phyloP scores from a whole-genome alignment of 1,140 invertebrate species.

The Brachionus paranguensis region DNA sequence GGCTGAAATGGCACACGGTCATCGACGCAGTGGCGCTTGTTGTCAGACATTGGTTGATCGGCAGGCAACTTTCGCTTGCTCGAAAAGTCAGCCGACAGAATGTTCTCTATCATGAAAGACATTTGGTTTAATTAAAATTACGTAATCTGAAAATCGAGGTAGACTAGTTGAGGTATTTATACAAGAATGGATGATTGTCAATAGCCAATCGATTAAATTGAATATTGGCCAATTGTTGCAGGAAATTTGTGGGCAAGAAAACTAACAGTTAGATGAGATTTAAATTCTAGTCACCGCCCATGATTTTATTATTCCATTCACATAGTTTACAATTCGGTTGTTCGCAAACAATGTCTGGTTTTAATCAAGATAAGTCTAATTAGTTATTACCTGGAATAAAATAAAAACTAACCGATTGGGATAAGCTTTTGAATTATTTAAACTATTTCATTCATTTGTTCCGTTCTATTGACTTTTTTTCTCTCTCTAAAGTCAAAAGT shows the following conservation, averaged over 20 bases:
- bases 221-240: neutral
- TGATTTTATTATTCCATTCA: neutral
- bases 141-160: neutral
- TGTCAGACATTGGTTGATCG: neutral
- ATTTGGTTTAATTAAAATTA: constrained; percentile 12
- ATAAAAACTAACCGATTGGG: neutral
- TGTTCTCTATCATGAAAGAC: constrained; percentile 25
- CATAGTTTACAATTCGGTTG: constrained; percentile 31
- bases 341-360: constrained; percentile 7
- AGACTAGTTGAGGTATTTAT: neutral
- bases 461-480: constrained; percentile 20
- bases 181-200: neutral
- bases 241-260: neutral
- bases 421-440: constrained; percentile 19
- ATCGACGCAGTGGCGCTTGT: neutral
- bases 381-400: constrained; percentile 2
- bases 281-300: neutral
- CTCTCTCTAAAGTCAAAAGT: neutral
- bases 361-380: constrained; percentile 32
- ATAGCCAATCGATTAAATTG: neutral
- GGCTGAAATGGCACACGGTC: neutral
- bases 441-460: constrained; percentile 15
- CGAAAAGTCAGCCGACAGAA: neutral
- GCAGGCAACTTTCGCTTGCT: neutral
- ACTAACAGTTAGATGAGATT: neutral